Conservation (phyloP, 2,888 invertebrate species). For the Epistrophe eligans region DNA sequence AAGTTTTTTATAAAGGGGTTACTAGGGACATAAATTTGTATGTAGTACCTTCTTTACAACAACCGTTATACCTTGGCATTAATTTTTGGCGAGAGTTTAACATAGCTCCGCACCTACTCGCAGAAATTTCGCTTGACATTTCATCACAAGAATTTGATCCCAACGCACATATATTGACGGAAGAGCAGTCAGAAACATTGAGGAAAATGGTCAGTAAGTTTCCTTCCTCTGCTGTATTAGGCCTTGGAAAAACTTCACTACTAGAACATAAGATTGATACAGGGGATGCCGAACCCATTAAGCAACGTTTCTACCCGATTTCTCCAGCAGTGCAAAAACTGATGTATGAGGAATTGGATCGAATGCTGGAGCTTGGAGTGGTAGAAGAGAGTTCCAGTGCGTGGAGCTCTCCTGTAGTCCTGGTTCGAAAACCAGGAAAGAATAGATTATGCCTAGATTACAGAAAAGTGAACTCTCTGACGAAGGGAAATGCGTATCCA, state of each 20-base stretch:
- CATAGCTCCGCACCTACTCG: not conserved
- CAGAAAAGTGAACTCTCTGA: not conserved
- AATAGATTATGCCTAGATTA: not conserved
- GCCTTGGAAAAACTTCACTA: not conserved
- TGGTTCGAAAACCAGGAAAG: slow-evolving; percentile 5
- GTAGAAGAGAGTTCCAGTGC: not conserved
- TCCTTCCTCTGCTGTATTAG: not conserved
- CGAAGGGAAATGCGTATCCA: slow-evolving; percentile 1
- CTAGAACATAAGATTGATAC: too few relatives aligned
- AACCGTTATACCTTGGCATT: not conserved
- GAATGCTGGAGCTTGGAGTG: not conserved
- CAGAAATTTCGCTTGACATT: not conserved
- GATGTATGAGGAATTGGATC: too few relatives aligned
- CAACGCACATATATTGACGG: not conserved
- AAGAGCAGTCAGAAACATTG: not conserved
- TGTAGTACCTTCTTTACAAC: not conserved
- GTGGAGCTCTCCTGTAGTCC: not conserved
- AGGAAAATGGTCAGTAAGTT: not conserved
- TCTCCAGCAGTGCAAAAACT: too few relatives aligned
- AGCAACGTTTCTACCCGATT: not conserved
- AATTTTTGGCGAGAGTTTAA: not conserved
- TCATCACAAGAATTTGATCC: not conserved
- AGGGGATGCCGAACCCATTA: too few relatives aligned
- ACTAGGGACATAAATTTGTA: not conserved
- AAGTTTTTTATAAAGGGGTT: not conserved